These are phyloP conservation scores for Acleris sparsana DNA, from an alignment of 2,888 invertebrate genomes.

Conservation along the genomic window DNA sequence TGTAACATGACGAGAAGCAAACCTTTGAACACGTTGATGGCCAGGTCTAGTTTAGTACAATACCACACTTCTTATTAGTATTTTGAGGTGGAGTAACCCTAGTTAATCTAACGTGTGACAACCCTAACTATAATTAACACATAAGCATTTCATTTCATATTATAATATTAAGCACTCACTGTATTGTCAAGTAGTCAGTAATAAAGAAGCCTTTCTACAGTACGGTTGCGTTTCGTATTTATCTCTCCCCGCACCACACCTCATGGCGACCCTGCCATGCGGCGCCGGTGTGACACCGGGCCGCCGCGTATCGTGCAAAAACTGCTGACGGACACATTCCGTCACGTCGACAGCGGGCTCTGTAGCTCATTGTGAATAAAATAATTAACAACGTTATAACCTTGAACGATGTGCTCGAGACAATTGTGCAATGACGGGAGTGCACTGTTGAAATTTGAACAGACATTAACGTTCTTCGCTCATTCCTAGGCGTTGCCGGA, in stretches of 20 bases:
- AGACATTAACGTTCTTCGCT: neutral
- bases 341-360: neutral
- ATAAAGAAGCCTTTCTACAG: too few species aligned
- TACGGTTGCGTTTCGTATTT: neutral
- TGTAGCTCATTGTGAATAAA: neutral
- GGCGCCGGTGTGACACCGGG: neutral
- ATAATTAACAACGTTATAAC: neutral
- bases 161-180: too few species aligned
- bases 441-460: neutral
- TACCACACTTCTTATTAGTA: too few species aligned
- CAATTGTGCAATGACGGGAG: neutral
- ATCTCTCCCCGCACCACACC: slow-evolving; percentile 1
- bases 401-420: slow-evolving; percentile 7
- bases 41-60: too few species aligned
- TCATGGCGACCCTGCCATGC: slow-evolving; percentile 3
- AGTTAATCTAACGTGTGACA: too few species aligned
- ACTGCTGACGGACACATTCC: neutral
- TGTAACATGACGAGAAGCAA: too few species aligned
- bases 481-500: too few species aligned
- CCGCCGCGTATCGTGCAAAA: neutral
- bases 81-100: too few species aligned
- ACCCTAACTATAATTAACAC: too few species aligned
- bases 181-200: too few species aligned
- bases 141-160: too few species aligned
- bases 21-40: too few species aligned